Evolutionary conservation across 2,113 vertebrate species (phyloP).

Genomic region (Alligator sinensis): DNA sequence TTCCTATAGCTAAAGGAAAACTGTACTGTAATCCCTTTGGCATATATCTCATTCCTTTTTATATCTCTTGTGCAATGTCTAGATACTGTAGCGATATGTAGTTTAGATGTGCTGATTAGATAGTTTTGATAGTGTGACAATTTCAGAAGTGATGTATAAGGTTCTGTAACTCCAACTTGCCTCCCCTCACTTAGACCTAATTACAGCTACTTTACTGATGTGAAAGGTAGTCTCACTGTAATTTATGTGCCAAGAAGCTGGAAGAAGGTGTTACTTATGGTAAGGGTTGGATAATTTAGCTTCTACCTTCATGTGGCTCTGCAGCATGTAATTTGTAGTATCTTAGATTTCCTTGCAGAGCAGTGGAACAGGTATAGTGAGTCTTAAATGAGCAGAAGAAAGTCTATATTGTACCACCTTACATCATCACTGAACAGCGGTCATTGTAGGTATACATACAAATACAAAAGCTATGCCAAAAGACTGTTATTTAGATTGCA

Average conservation of each 20-base stretch:
- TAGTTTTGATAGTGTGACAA: conserved; percentile 34
- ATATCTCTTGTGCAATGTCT: not conserved
- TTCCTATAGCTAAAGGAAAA: not conserved
- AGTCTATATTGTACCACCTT: not conserved
- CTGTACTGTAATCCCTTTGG: not conserved
- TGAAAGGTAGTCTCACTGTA: conserved; percentile 14
- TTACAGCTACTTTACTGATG: conserved; percentile 23
- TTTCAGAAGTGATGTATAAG: not conserved
- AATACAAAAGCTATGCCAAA: not conserved
- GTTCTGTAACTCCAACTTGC: conserved; percentile 8
- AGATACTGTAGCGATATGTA: conserved; percentile 8
- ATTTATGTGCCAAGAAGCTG: not conserved
- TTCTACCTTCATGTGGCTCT: not conserved
- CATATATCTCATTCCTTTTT: not conserved
- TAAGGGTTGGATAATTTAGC: conserved; percentile 4
- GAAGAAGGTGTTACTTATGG: conserved; percentile 16
- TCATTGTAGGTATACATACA: not conserved
- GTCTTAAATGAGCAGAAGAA: not conserved
- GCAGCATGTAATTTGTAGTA: not conserved
- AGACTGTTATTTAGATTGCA: not conserved
- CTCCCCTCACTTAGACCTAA: conserved; percentile 41
- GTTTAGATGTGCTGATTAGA: conserved; percentile 16
- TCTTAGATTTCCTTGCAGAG: not conserved
- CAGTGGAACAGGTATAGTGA: not conserved
- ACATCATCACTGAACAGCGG: not conserved